phyloP scores from a whole-genome alignment of 2,113 vertebrate genomes.

The Gallinago media region DNA sequence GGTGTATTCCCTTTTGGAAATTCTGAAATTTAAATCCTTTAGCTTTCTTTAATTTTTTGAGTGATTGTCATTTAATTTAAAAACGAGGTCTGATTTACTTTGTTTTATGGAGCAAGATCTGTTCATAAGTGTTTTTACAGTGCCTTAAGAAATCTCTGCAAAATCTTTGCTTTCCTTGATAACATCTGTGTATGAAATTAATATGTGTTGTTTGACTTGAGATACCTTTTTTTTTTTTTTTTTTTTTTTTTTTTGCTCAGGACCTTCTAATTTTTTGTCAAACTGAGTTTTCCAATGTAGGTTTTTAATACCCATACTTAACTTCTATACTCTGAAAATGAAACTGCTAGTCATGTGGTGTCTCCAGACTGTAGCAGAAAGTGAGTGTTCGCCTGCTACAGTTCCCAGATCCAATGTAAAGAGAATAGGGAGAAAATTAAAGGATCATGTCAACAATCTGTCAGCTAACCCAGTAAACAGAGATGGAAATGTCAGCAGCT shows the following conservation, averaged over 20 bases:
- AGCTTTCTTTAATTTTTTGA: background rate
- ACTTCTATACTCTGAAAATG: background rate
- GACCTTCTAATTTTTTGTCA: background rate
- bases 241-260: background rate
- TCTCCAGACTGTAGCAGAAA: background rate
- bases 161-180: background rate
- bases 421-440: background rate
- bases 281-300: background rate
- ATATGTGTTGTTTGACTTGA: background rate
- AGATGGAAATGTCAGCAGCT: conserved; percentile 29
- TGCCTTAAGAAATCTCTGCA: background rate
- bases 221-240: background rate
- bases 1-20: background rate
- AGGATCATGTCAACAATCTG: conserved; percentile 9
- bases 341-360: background rate
- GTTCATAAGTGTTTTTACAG: background rate
- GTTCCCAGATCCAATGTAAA: background rate
- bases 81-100: background rate
- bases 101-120: background rate
- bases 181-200: background rate
- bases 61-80: background rate
- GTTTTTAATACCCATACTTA: background rate
- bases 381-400: background rate
- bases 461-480: conserved; percentile 7
- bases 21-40: background rate